A percentile compares a stretch with the other conserved stretches of the same genome.
phyloP scores from a whole-genome alignment of 1,140 invertebrate species.

The Apolygus lucorum region DNA sequence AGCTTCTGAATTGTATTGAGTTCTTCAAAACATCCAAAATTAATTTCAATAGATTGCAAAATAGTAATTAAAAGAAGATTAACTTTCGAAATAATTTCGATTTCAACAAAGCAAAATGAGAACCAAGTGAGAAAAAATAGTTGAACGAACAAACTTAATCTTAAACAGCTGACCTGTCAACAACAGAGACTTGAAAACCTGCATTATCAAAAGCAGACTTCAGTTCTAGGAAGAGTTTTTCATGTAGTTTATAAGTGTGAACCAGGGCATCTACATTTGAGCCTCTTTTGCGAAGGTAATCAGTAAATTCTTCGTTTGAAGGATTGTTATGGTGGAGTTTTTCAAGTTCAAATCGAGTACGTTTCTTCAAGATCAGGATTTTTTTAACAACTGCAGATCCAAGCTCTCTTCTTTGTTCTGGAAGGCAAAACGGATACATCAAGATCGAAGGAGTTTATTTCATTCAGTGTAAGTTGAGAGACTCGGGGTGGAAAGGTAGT shows the following conservation, averaged over 20 bases:
- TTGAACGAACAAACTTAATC: no score
- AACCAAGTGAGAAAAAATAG: neutral
- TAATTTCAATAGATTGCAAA: neutral
- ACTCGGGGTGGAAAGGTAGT: no score
- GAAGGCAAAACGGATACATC: no score
- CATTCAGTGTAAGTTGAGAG: no score
- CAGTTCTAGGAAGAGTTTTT: neutral
- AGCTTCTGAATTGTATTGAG: constrained; percentile 58
- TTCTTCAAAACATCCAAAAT: constrained; percentile 39
- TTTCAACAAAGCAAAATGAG: neutral
- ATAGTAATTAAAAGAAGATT: neutral
- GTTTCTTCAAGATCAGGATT: constrained; percentile 22
- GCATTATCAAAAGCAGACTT: neutral
- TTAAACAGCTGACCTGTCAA: constrained; percentile 20
- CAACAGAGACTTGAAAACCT: constrained; percentile 14
- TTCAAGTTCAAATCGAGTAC: constrained; percentile 24
- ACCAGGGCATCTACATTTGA: constrained; percentile 19
- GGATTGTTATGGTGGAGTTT: neutral
- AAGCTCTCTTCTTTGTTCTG: no score
- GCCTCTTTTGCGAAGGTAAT: constrained; percentile 20
- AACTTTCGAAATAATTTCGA: neutral
- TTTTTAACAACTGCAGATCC: no score
- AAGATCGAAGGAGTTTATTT: no score
- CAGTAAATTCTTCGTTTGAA: constrained; percentile 9
- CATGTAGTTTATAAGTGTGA: constrained; percentile 4